Evolutionary conservation across 53 echinoderm and acorn worm genomes (phyloP), one percentile per base, ranked within the genome.

Genomic region (Mesocentrotus franciscanus): DNA sequence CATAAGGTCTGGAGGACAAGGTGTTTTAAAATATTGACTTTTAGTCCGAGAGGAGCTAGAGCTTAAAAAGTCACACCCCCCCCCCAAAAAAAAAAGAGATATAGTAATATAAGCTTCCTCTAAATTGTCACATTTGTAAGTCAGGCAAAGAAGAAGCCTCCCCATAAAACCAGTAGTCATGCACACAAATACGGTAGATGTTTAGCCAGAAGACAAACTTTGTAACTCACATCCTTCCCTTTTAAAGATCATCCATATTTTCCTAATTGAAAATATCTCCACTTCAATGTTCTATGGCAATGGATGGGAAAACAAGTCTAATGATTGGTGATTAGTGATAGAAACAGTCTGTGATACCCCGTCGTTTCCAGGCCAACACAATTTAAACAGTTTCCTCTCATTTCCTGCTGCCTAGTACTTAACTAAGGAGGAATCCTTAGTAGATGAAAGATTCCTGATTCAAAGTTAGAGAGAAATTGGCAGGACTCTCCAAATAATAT

Each of bases 341-440:
- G 68, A 91, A 91, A 36, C 61, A 91, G 61, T 59, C 66, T 62
- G 14, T 58, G 58, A 87, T 87, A 87, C 26, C 87, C 56, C 39
- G 87, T 56, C 24, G 91, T 66, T 91, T 62, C 91, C 91, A 91
- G 33, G 91, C 91, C 91, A 91, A 91, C 91, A 61, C 11, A 66
- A 39, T 66, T 91, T 91, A 36, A 39, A 10, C 91, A 34, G 91
- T 39, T 91, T 91, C 91, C 91, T 91, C 66, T 22, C 91, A 91
- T 91, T 34, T 91, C 91, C 91, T 30, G 64, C 91, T 61, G 87
- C 20, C 17, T 56, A 91, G 33, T 35, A 91, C 33, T 91, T 62
- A 61, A 91, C 34, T 66, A 66, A 64, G 16, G 91, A 66, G 15
- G 91, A 91, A 64, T 91, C 91, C 61, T 64, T 66, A 62, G 15